Conservation (phyloP, 2,888 invertebrate species). For the Thera britannica region DNA sequence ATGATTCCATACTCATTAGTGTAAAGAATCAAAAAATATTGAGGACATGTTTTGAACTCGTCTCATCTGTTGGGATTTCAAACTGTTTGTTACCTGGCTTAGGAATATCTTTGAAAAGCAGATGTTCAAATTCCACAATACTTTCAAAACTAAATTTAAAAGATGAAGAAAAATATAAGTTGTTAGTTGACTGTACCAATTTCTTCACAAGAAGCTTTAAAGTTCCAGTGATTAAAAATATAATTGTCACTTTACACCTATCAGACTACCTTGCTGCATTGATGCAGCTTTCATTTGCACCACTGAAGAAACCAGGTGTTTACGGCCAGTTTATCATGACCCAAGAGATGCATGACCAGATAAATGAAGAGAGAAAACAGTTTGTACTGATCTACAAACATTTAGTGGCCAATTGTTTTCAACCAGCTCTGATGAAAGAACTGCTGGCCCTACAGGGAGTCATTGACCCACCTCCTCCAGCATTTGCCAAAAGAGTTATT, state of each 20-base stretch:
- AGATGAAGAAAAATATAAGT: conserved; percentile 80
- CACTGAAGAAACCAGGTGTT: conserved; percentile 85
- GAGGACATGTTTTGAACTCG: conserved; percentile 85
- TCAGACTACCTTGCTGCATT: conserved; percentile 87
- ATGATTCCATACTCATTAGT: conserved; percentile 82
- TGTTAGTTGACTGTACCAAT: conserved; percentile 77
- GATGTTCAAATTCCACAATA: conserved; percentile 65
- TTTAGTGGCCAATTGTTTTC: conserved; percentile 84
- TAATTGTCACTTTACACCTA: conserved; percentile 84
- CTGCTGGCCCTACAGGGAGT: conserved; percentile 87
- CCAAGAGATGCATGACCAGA: conserved; percentile 77
- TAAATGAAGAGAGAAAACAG: conserved; percentile 77
- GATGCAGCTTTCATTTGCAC: conserved; percentile 88
- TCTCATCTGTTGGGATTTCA: conserved; percentile 87
- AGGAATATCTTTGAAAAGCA: conserved; percentile 79
- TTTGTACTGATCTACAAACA: conserved; percentile 80
- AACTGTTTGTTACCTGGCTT: conserved; percentile 87
- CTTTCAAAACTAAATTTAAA: conserved; percentile 63
- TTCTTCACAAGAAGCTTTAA: conserved; percentile 78
- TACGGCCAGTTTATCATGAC: conserved; percentile 82
- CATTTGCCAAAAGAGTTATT: conserved; percentile 87
- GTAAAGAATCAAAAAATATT: conserved; percentile 88
- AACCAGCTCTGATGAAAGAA: conserved; percentile 87
- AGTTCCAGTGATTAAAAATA: conserved; percentile 80
- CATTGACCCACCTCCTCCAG: conserved; percentile 78